Base-by-base conservation (phyloP, 2,888 invertebrate species). In the Philereme transversata region DNA sequence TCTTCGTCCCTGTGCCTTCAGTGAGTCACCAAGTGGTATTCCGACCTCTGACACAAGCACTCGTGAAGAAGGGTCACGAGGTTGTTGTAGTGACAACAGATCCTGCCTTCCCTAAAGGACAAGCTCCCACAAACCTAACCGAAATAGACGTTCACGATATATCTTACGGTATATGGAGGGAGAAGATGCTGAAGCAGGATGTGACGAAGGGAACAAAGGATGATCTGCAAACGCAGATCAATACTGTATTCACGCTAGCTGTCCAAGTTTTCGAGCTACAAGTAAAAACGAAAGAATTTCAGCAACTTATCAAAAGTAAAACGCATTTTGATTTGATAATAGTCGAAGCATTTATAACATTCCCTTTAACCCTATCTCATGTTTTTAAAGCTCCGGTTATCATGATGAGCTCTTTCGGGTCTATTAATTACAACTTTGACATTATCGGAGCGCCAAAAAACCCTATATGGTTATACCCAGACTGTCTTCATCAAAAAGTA, bases 21-120 rank as follows among this genome's bases (percentile, higher is more conserved):
- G 79, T 90, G 40, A 93, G 92, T 56, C 93, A 93, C 64, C 91
- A 92, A 72, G 74, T 88, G 0, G 83, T 88, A 0, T 90, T 81
- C 55, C 76, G 84, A n/a, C 75, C 82, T 2, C 54, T 93, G 3
- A 81, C 80, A 10, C 74, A 80, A 4, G 88, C 86, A 48, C 68
- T 93, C n/a, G 80, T 81, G 0, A 80, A 71, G 47, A 77, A 86
- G 8, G 93, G 92, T 1, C 93, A 93, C 56, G 79, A 93, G 55
- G 67, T 93, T 0, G 77, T 83, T 0, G 75, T 90, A 0, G 65
- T 91, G 0, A 90, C 93, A 3, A 51, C 92, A 11, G 71, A 90
- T 63, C 90, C 91, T 8, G 76, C 65, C 0, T 87, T 77, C n/a
- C 64, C 73, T 0, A 72, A 79, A 63, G 82, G 71, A n/a, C n/a